Percentiles rank a stretch among this genome's conserved stretches.
Evolutionary conservation across 2,113 vertebrate species (phyloP).

Genomic region (Amia ocellicauda): DNA sequence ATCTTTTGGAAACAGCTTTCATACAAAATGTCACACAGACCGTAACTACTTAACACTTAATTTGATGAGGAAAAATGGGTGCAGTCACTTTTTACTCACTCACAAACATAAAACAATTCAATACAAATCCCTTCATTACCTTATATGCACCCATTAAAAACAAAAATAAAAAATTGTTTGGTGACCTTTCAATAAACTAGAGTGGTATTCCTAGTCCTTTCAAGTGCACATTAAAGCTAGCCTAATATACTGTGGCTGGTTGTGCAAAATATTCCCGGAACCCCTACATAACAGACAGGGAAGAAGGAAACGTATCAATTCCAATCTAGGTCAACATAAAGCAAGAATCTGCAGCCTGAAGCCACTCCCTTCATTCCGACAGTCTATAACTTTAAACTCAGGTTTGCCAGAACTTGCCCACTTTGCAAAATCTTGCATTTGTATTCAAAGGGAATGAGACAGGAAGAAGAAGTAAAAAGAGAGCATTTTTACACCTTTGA

Average conservation of each 20-base stretch:
- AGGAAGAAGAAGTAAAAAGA: neutral
- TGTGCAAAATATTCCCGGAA: neutral
- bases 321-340: constrained; percentile 9
- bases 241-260: neutral
- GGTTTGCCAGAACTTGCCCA: constrained; percentile 7
- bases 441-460: neutral
- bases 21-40: neutral
- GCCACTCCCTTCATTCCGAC: neutral
- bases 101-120: constrained; percentile 9
- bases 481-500: too few relatives aligned
- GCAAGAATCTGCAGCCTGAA: too few relatives aligned
- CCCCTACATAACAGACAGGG: neutral
- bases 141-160: neutral
- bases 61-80: neutral
- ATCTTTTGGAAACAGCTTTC: neutral
- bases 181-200: neutral
- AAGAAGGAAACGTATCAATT: neutral
- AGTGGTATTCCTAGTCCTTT: neutral
- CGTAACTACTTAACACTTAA: constrained; percentile 2
- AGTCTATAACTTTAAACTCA: neutral
- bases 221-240: neutral
- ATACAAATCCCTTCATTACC: neutral
- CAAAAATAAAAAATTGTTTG: constrained; percentile 3
- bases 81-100: neutral
- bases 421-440: neutral